Conservation (phyloP, 2,113 vertebrate genomes). For the Maccullochella peelii region DNA sequence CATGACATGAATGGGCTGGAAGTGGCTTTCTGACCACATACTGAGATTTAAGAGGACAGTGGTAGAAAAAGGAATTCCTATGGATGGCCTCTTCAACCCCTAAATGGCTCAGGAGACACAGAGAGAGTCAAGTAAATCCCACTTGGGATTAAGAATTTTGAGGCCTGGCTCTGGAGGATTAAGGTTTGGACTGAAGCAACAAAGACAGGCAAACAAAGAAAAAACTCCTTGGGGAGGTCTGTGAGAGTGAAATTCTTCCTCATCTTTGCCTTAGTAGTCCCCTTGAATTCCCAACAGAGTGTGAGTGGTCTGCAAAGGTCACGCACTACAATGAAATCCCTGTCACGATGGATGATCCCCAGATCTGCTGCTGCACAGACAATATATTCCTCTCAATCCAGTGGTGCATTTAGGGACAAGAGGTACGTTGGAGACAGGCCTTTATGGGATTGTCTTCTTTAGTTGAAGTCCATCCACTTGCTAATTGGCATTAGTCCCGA, state of each 20-base stretch:
- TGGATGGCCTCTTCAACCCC: conserved; percentile 53
- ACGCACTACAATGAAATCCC: conserved; percentile 21
- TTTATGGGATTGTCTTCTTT: conserved; percentile 16
- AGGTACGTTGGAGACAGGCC: not conserved
- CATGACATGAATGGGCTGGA: conserved; percentile 61
- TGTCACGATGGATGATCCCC: conserved; percentile 34
- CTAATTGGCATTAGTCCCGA: not conserved
- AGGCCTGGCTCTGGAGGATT: conserved; percentile 43
- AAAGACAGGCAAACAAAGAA: conserved; percentile 48
- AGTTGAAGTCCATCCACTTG: not conserved
- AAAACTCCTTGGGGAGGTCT: conserved; percentile 25
- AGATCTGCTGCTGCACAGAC: conserved; percentile 26
- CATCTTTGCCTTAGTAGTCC: conserved; percentile 9
- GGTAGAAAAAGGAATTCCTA: conserved; percentile 61
- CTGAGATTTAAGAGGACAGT: conserved; percentile 61
- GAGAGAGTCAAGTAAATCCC: conserved; percentile 42
- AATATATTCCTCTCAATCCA: conserved; percentile 40
- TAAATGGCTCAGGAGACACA: conserved; percentile 34
- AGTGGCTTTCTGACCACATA: conserved; percentile 63
- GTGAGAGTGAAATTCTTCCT: conserved; percentile 10
- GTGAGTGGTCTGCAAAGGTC: conserved; percentile 33
- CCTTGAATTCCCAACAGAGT: conserved; percentile 38
- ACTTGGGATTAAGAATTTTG: conserved; percentile 52
- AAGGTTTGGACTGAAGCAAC: conserved; percentile 13
- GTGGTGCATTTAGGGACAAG: conserved; percentile 28